phyloP scores from a whole-genome alignment of 2,797 vertebrate genomes.

The Poecilia picta region DNA sequence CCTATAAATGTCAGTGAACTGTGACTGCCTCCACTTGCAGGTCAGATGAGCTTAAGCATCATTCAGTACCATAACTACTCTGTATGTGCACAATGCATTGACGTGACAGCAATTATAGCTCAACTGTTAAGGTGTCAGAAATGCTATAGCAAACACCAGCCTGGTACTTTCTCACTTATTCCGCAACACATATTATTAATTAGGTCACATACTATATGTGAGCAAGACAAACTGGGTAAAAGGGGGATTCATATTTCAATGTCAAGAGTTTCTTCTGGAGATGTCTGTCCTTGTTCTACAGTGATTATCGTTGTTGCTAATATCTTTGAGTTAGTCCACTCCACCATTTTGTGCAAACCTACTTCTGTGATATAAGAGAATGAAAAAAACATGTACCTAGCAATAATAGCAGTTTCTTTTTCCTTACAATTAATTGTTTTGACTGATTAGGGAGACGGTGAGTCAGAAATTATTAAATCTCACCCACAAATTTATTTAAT shows the following conservation, averaged over 20 bases:
- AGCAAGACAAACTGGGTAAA: background rate
- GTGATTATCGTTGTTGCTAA: background rate
- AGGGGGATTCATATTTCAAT: background rate
- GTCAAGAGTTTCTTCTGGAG: background rate
- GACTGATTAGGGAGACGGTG: background rate
- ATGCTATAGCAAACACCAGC: background rate
- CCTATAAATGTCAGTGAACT: background rate
- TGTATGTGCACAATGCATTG: background rate
- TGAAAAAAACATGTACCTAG: background rate
- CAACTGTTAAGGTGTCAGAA: background rate
- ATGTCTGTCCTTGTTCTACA: background rate
- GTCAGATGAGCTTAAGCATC: background rate
- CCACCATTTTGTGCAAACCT: background rate
- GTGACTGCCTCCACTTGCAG: background rate
- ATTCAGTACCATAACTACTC: background rate
- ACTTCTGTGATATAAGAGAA: background rate
- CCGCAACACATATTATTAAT: background rate
- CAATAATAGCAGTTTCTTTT: background rate
- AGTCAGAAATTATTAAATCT: background rate
- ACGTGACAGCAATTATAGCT: background rate
- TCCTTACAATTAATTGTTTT: background rate
- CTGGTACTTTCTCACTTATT: background rate
- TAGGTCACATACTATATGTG: background rate
- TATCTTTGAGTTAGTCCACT: background rate
- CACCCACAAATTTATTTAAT: background rate